These are phyloP conservation scores for Drosophila eohydei DNA, from an alignment of 2,888 invertebrate species.

Conservation along the genomic window DNA sequence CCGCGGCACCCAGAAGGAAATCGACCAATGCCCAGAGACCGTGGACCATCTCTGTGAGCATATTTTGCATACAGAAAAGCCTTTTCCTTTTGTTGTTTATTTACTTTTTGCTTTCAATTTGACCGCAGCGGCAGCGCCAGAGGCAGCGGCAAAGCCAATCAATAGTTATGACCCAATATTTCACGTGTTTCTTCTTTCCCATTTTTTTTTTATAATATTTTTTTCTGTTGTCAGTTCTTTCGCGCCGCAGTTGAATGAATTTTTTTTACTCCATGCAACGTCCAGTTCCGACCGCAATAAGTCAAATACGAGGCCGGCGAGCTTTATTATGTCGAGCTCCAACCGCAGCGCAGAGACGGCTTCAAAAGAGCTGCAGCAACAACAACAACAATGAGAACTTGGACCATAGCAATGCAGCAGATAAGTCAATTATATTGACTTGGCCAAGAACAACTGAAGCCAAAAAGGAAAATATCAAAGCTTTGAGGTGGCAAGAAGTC, in stretches of 20 bases:
- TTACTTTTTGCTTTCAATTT: slow-evolving; percentile 57
- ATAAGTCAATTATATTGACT: slow-evolving; percentile 79
- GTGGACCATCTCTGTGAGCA: slow-evolving; percentile 6
- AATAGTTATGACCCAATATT: slow-evolving; percentile 76
- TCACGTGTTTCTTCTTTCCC: slow-evolving; percentile 62
- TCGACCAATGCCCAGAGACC: not conserved
- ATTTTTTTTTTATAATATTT: slow-evolving; percentile 18
- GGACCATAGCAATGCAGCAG: slow-evolving; percentile 54
- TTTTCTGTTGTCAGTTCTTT: slow-evolving; percentile 44
- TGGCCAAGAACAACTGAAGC: slow-evolving; percentile 56
- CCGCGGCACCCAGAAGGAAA: slow-evolving; percentile 18
- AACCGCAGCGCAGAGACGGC: slow-evolving; percentile 65
- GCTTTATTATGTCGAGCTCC: slow-evolving; percentile 65
- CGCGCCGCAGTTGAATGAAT: slow-evolving; percentile 66
- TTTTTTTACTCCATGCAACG: slow-evolving; percentile 40
- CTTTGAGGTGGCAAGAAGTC: slow-evolving; percentile 63
- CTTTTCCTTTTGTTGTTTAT: slow-evolving; percentile 18
- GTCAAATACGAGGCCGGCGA: slow-evolving; percentile 76
- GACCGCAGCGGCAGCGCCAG: slow-evolving; percentile 53
- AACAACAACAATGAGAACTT: slow-evolving; percentile 14
- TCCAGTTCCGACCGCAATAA: slow-evolving; percentile 70
- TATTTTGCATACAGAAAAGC: slow-evolving; percentile 46
- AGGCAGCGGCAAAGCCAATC: slow-evolving; percentile 54
- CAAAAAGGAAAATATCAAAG: slow-evolving; percentile 34
- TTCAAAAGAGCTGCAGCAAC: slow-evolving; percentile 9